phyloP scores from a whole-genome alignment of 2,797 vertebrate species.

The Emys orbicularis region DNA sequence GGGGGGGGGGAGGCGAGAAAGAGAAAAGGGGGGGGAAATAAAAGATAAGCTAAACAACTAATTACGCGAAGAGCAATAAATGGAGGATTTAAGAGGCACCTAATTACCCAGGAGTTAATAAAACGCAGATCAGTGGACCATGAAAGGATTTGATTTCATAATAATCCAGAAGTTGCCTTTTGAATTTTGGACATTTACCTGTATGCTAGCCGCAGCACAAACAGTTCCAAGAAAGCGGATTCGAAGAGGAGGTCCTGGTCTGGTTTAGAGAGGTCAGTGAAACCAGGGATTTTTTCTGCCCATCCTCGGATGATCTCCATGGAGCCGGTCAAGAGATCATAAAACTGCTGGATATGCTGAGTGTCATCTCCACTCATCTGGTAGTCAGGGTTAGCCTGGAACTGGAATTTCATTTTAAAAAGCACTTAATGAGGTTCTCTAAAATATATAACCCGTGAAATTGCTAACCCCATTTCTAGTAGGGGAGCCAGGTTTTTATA shows the following conservation, averaged over 20 bases:
- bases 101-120: conserved; percentile 92
- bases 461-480: conserved; percentile 88
- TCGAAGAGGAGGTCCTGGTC: conserved; percentile 99
- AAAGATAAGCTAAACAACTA: conserved; percentile 84
- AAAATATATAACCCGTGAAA: conserved; percentile 97
- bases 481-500: conserved; percentile 82
- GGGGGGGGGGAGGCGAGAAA: conserved; percentile 29
- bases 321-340: conserved; percentile 97
- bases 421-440: conserved; percentile 92
- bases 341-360: conserved; percentile 99
- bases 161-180: conserved; percentile 49
- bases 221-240: conserved; percentile 98
- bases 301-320: conserved; percentile 99
- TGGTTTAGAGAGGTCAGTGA: conserved; percentile 93
- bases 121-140: conserved; percentile 86
- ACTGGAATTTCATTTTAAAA: conserved; percentile 95
- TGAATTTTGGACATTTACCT: conserved; percentile 82
- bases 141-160: conserved; percentile 80
- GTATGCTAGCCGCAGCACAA: conserved; percentile 96
- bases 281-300: conserved; percentile 98
- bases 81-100: conserved; percentile 88
- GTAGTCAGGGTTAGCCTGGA: conserved; percentile 99
- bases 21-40: not conserved
- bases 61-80: conserved; percentile 90
- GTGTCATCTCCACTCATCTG: conserved; percentile 98